Evolutionary conservation across 2,888 invertebrate genomes (phyloP), one percentile per base, ranked within the genome.

Genomic region (Alentia gelatinosa): DNA sequence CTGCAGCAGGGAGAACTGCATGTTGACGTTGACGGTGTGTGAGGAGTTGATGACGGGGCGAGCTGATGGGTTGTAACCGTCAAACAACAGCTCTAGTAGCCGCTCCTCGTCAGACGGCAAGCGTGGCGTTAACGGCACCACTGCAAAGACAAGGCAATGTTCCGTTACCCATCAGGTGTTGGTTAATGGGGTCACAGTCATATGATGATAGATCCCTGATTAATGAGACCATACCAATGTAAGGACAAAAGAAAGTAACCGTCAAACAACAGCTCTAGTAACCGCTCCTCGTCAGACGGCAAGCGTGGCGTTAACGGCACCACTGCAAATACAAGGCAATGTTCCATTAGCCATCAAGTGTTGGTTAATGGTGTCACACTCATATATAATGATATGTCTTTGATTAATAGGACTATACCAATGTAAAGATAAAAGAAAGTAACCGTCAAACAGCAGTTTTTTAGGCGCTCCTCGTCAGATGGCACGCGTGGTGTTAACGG

Each of bases 21-120:
- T 91, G n/a, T 90, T 42, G 40, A 93, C 92, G 47, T 92, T 50
- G 37, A 92, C 92, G 19, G 92, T 91, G 63, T 92, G 90, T 30
- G 93, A 93, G 42, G 93, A 93, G 90, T 93, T 93, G 83, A 93
- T 89, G 86, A 93, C 93, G 23, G 93, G 93, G 12, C 93, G 90
- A 0, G 93, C 93, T 15, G 93, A 91, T 9, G 92, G 92, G 89
- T 93, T 93, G 92, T 93, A 93, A n/a, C 92, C 93, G 68, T 91
- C 91, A 79, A 93, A 93, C 88, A 93, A 86, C 40, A 89, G 15
- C 39, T 89, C 89, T n/a, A 93, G 91, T n/a, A 93, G 88, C 23
- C 63, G 39, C 92, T 92, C 93, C 83, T 93, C 93, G 50, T 93
- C 93, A 1, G 92, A 92, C 19, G 91, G 91, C 30, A 79, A 26